Percentiles rank a stretch among this genome's conserved stretches.
Conservation (phyloP, 1,140 invertebrate species). For the Lordiphosa collinella region DNA sequence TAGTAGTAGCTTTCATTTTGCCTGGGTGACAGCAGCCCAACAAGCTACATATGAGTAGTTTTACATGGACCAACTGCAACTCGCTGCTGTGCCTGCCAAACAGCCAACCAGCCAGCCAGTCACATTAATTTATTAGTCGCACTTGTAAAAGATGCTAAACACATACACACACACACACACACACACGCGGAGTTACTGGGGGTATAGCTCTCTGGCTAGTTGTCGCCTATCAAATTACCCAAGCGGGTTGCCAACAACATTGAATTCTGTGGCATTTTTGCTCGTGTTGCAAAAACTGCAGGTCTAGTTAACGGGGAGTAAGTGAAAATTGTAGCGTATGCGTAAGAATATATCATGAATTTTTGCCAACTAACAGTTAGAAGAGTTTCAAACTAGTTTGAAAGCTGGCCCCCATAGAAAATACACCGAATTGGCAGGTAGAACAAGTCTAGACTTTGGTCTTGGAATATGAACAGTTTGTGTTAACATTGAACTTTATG, state of each 20-base stretch:
- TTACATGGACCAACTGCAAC: conserved; percentile 33
- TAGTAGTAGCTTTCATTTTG: conserved; percentile 64
- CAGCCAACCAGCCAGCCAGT: conserved; percentile 6
- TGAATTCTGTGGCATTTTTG: conserved; percentile 15
- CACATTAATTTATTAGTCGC: conserved; percentile 72
- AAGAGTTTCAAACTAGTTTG: not conserved
- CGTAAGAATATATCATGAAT: conserved; percentile 30
- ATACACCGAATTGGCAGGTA: too few species aligned
- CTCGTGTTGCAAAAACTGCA: conserved; percentile 1
- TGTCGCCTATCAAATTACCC: conserved; percentile 70
- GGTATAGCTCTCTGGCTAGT: conserved; percentile 45
- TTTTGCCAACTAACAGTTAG: not conserved
- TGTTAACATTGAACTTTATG: too few species aligned
- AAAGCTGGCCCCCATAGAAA: too few species aligned
- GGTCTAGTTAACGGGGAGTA: conserved; percentile 5
- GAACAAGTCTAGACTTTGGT: too few species aligned
- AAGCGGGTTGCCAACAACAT: conserved; percentile 33
- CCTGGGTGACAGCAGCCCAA: conserved; percentile 52
- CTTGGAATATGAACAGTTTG: not conserved
- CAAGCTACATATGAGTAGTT: conserved; percentile 47
- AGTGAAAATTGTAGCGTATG: conserved; percentile 39
- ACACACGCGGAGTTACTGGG: conserved; percentile 41
- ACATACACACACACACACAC: not conserved
- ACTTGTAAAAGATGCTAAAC: conserved; percentile 61
- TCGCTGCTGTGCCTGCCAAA: conserved; percentile 31